Evolutionary conservation across 2,113 vertebrate genomes (phyloP), one percentile per base, ranked within the genome.

Genomic region (Gambusia affinis): DNA sequence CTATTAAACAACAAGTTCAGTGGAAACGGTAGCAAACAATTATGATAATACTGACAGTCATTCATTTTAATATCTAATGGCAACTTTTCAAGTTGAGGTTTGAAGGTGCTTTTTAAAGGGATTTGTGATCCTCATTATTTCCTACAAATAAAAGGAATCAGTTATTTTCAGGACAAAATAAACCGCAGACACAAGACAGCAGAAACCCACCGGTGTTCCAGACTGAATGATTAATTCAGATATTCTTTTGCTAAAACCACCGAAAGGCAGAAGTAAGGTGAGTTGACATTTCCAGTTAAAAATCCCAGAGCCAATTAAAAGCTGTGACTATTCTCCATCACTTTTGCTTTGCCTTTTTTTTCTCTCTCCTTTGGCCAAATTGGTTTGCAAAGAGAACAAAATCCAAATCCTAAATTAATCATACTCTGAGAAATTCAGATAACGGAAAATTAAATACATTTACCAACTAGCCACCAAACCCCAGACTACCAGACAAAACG

Each of bases 81-180:
- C 84, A 85, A 85, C 79, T 67, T 70, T 88, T 84, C 81, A 85
- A 79, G 79, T 83, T 67, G 64, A 84, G 77, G 67, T 72, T 83
- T 76, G 75, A 82, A 87, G 77, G 84, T 84, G 88, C 81, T 1
- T 77, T 60, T 87, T 88, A 89, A 90, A 86, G 88, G 85, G 75
- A 82, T 83, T 60, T 2, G 8, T 33, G 78, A 79, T 75, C 62
- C 69, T 33, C 64, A 2, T 5, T 42, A 30, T 72, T 71, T 70
- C 75, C 61, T 44, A 71, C 69, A 15, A 75, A 31, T 3, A 30
- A 75, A 64, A 19, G 5, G 72, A 67, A 17, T 57, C 24, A 8
- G 17, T 76, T 61, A 47, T 64, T 42, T 57, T 29, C 3, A 64
- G 1, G 35, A 57, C 39, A 57, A 33, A 22, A 35, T 22, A 27